Evolutionary conservation across 37 sponge, comb jelly and placozoan species (phyloP), one percentile per base, ranked within the genome.

Genomic region (Oscarella lobularis): DNA sequence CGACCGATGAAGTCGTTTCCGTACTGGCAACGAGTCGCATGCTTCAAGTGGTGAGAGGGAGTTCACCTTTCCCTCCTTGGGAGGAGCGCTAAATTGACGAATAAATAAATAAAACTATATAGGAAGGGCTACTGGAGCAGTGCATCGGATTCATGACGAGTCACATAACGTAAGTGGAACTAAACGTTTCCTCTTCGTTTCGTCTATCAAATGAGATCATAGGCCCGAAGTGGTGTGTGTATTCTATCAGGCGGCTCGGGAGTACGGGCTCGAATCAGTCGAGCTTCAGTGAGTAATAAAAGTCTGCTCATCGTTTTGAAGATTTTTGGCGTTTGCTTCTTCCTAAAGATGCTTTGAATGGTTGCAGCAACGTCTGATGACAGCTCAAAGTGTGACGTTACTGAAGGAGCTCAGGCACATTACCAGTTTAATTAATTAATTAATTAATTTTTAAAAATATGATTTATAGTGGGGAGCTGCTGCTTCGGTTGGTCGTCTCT

Each of bases 91-190:
- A 20, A 39, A 30, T 38, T 76, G 30, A n/a, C 29, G 2, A n/a
- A n/a, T n/a, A n/a, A n/a, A n/a, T n/a, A n/a, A n/a, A n/a, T n/a
- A n/a, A n/a, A n/a, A n/a, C 5, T 72, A 33, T 65, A 1, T 60
- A 90, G 91, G 91, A 90, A 73, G 91, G 91, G 0, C 80, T 90
- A 1, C 35, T 82, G 76, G 76, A 86, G 79, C 87, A 83, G 38
- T 90, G 91, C 34, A 34, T 39, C 27, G 82, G 37, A 41, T 83
- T 74, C 79, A 90, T 90, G 82, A 81, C 54, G 39, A 87, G 81
- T 14, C 86, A 74, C 37, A 4, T 90, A 35, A 81, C 48, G 91
- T 90, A 39, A 66, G 86, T 67, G n/a, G n/a, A n/a, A n/a, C n/a
- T n/a, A n/a, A n/a, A n/a, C n/a, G n/a, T n/a, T n/a, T n/a, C n/a